Evolutionary conservation across 2,113 vertebrate species (phyloP).

Genomic region (Tragelaphus imberbis): DNA sequence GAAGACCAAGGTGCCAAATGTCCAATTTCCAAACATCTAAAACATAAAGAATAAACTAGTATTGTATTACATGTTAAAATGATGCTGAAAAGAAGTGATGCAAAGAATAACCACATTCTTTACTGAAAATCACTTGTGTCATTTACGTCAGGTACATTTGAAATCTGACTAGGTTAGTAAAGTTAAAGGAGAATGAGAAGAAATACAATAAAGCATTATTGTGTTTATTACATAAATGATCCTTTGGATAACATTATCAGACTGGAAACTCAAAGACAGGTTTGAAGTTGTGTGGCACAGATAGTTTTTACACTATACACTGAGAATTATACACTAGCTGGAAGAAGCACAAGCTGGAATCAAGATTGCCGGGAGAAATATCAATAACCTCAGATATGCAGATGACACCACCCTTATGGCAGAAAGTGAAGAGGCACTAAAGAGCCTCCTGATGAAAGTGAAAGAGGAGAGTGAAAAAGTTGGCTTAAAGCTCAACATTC

Average conservation of each 20-base stretch:
- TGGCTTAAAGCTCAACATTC: too few relatives aligned
- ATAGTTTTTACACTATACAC: not conserved
- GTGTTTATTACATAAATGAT: not conserved
- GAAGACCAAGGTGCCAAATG: slow-evolving; percentile 96
- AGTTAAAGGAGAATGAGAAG: not conserved
- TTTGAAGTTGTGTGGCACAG: not conserved
- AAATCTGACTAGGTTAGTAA: not conserved
- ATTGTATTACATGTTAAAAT: not conserved
- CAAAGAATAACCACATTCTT: not conserved
- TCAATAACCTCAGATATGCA: too few relatives aligned
- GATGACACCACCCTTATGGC: too few relatives aligned
- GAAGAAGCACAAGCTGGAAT: too few relatives aligned
- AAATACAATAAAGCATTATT: not conserved
- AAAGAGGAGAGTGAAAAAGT: too few relatives aligned
- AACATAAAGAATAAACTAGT: slow-evolving; percentile 54
- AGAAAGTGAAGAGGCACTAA: too few relatives aligned
- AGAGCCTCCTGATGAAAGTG: too few relatives aligned
- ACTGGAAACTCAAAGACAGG: not conserved
- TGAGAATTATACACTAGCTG: not conserved
- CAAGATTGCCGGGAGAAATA: too few relatives aligned
- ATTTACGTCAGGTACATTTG: not conserved
- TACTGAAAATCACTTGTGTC: not conserved
- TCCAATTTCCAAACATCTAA: slow-evolving; percentile 99
- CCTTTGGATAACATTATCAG: not conserved
- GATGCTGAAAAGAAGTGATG: not conserved